These are phyloP conservation scores for Ptyas mucosa DNA, from an alignment of 2,113 vertebrate genomes.

Conservation along the genomic window DNA sequence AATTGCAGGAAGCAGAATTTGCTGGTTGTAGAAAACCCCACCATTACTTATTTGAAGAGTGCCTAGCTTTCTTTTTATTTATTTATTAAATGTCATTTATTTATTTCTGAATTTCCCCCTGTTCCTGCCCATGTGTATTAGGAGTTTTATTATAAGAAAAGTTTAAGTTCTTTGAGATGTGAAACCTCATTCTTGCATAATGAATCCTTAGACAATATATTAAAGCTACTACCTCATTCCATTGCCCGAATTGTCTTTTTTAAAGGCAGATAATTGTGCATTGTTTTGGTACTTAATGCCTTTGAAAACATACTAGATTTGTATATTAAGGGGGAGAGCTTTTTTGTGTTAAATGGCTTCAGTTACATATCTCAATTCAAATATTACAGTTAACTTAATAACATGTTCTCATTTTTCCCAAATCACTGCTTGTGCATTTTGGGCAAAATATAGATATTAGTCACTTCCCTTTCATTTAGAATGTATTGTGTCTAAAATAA, in stretches of 20 bases:
- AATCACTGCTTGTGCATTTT: not conserved
- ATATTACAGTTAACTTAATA: not conserved
- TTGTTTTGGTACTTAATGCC: not conserved
- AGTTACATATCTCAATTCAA: not conserved
- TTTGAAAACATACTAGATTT: not conserved
- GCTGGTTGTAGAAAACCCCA: not conserved
- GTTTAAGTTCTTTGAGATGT: not conserved
- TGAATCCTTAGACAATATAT: not conserved
- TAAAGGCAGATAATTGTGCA: not conserved
- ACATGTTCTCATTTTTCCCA: not conserved
- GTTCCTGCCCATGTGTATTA: not conserved
- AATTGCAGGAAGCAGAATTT: not conserved
- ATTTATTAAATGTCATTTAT: not conserved
- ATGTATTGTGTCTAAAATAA: not conserved
- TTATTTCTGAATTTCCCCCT: not conserved
- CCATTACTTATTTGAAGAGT: not conserved
- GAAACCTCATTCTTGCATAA: not conserved
- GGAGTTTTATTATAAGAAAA: not conserved
- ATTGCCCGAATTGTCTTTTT: not conserved
- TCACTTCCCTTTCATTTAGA: not conserved
- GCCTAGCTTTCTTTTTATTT: not conserved
- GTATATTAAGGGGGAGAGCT: not conserved
- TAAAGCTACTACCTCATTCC: not conserved
- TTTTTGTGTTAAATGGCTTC: not conserved
- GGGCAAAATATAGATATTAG: not conserved